Conservation (phyloP, 2,888 invertebrate species). For the Aricia artaxerxes region DNA sequence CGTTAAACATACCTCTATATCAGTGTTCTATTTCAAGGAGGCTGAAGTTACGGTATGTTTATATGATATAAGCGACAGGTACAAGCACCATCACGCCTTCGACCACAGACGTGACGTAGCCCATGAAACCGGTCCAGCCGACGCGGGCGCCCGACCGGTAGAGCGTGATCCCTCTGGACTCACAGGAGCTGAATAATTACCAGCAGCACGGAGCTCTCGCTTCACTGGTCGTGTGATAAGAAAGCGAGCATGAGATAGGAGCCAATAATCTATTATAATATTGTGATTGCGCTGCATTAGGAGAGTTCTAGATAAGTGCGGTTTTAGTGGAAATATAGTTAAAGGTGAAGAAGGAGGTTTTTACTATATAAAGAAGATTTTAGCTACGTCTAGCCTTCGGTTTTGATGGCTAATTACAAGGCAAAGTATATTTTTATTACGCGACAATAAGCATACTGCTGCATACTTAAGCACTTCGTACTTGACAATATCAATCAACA, state of each 20-base stretch:
- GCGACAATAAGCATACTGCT: too few species aligned
- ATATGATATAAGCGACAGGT: slow-evolving; percentile 48
- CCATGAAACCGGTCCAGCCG: slow-evolving; percentile 74
- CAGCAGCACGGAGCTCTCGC: slow-evolving; percentile 57
- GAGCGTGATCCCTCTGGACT: slow-evolving; percentile 65
- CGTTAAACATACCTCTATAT: too few species aligned
- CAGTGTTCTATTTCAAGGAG: too few species aligned
- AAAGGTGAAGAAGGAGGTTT: too few species aligned
- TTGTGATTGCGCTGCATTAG: slow-evolving; percentile 41
- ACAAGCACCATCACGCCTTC: slow-evolving; percentile 65
- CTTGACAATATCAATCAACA: too few species aligned
- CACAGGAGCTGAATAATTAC: slow-evolving; percentile 56
- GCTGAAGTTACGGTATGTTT: too few species aligned
- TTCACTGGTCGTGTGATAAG: slow-evolving; percentile 67
- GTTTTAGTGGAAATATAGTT: not conserved
- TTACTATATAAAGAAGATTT: not conserved
- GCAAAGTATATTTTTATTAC: too few species aligned
- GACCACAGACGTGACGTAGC: slow-evolving; percentile 55
- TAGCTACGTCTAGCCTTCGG: too few species aligned
- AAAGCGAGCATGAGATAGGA: slow-evolving; percentile 62
- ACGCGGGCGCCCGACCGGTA: slow-evolving; percentile 73
- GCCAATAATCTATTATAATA: slow-evolving; percentile 43
- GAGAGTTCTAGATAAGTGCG: slow-evolving; percentile 37
- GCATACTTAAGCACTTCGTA: too few species aligned
- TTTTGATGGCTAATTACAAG: too few species aligned